phyloP scores from a whole-genome alignment of 2,113 vertebrate genomes.

The Paedocypris sp. region DNA sequence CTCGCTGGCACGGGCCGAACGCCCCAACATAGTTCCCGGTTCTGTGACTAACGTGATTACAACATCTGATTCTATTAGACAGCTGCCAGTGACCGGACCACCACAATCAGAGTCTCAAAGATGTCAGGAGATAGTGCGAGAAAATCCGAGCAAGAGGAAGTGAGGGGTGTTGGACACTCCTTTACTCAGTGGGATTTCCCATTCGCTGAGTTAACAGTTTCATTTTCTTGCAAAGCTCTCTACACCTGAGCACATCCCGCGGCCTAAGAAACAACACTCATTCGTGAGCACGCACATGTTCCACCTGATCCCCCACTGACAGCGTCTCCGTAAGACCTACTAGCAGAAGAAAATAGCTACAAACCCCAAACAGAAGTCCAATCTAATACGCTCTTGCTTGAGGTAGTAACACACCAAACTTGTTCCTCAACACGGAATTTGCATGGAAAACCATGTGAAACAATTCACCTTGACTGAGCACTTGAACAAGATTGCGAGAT shows the following conservation, averaged over 20 bases:
- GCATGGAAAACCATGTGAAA: too few relatives aligned
- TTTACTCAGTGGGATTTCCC: not conserved
- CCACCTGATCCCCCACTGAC: not conserved
- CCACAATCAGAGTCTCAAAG: not conserved
- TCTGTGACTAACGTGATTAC: slow-evolving; percentile 4
- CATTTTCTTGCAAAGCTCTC: slow-evolving; percentile 17
- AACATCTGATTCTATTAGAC: slow-evolving; percentile 10
- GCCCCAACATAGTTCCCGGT: not conserved
- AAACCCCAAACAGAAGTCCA: not conserved
- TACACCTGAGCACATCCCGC: slow-evolving; percentile 27
- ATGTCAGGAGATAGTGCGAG: not conserved
- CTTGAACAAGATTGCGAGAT: too few relatives aligned
- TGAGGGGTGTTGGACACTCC: not conserved
- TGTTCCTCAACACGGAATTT: too few relatives aligned
- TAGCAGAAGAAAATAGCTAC: not conserved
- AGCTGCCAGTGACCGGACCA: not conserved
- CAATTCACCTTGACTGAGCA: too few relatives aligned
- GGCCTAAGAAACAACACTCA: not conserved
- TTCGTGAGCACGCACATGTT: not conserved
- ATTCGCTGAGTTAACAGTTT: slow-evolving; percentile 23
- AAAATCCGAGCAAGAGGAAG: too few relatives aligned
- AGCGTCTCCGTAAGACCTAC: not conserved
- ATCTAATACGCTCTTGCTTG: too few relatives aligned
- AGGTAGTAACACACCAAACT: too few relatives aligned
- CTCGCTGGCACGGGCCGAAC: too few relatives aligned